Percentiles rank a stretch among this genome's conserved stretches.
Evolutionary conservation across 2,113 vertebrate species (phyloP).

Genomic region (Chamaetylas fuelleborni): DNA sequence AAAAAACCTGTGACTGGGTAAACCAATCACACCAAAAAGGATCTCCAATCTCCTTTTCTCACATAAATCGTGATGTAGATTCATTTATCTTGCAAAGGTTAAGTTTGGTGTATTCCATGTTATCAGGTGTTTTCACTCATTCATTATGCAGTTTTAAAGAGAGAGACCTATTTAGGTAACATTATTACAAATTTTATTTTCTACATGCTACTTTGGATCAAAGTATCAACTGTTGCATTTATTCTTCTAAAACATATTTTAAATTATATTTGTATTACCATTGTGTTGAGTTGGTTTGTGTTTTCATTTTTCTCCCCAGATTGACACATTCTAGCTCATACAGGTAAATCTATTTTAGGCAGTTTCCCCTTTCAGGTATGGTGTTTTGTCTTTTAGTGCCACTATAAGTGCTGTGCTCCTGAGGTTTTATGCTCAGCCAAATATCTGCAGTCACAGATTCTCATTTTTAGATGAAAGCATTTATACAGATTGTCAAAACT

Average conservation of each 20-base stretch:
- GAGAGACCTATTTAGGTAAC: background rate
- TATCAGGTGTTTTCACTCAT: background rate
- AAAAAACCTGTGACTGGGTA: background rate
- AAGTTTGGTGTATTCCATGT: background rate
- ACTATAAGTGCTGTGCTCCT: background rate
- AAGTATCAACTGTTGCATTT: background rate
- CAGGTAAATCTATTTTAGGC: background rate
- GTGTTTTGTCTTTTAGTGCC: slow-evolving; percentile 2
- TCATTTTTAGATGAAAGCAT: background rate
- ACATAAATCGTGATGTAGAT: background rate
- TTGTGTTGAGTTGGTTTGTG: background rate
- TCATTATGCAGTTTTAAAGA: background rate
- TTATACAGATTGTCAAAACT: background rate
- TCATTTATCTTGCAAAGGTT: background rate
- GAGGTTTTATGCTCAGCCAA: background rate
- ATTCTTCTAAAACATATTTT: background rate
- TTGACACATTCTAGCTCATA: background rate
- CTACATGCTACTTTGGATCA: background rate
- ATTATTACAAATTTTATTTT: background rate
- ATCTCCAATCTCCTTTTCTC: background rate
- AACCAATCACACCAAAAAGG: background rate
- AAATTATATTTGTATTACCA: background rate
- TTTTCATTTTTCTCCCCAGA: background rate
- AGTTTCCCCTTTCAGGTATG: background rate
- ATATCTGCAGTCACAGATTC: background rate